Conservation (phyloP, 1,140 invertebrate species). For the Drosophila mojavensis region DNA sequence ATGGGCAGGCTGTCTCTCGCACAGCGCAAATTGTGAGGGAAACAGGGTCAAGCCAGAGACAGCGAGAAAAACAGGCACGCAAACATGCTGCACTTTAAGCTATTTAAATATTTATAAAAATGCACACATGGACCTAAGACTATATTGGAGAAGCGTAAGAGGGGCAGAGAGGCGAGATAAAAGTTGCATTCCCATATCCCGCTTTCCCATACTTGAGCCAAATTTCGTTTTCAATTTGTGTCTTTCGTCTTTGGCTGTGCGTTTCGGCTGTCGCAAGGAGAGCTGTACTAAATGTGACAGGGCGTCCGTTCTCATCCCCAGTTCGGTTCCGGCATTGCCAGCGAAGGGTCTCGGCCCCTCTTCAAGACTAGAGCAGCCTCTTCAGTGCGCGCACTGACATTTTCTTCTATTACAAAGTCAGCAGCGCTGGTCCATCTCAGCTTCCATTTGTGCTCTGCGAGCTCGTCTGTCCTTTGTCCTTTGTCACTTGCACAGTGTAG, state of each 20-base stretch:
- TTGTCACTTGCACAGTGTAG: constrained; percentile 9
- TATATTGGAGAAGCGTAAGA: not conserved
- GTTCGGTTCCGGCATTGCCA: constrained; percentile 31
- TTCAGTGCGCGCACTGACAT: constrained; percentile 19
- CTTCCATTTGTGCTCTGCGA: not conserved
- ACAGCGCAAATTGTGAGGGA: constrained; percentile 31
- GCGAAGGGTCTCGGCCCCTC: constrained; percentile 32
- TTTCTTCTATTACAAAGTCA: constrained; percentile 27
- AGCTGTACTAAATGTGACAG: constrained; percentile 69
- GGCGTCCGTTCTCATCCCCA: constrained; percentile 33
- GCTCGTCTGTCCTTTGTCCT: not conserved
- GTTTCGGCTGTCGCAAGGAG: constrained; percentile 54
- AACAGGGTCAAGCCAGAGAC: constrained; percentile 26
- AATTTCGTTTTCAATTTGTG: constrained; percentile 76
- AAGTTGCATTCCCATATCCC: constrained; percentile 36
- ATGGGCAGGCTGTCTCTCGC: constrained; percentile 27
- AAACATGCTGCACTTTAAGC: constrained; percentile 46
- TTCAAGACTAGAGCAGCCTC: constrained; percentile 21
- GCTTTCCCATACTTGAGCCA: constrained; percentile 23
- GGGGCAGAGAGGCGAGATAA: constrained; percentile 40
- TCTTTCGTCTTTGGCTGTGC: constrained; percentile 51
- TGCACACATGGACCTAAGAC: not conserved
- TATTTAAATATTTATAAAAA: constrained; percentile 68
- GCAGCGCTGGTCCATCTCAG: constrained; percentile 12
- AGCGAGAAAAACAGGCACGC: not conserved